Base-by-base conservation (phyloP, 2,888 invertebrate species). In the Drosophila subsilvestris region DNA sequence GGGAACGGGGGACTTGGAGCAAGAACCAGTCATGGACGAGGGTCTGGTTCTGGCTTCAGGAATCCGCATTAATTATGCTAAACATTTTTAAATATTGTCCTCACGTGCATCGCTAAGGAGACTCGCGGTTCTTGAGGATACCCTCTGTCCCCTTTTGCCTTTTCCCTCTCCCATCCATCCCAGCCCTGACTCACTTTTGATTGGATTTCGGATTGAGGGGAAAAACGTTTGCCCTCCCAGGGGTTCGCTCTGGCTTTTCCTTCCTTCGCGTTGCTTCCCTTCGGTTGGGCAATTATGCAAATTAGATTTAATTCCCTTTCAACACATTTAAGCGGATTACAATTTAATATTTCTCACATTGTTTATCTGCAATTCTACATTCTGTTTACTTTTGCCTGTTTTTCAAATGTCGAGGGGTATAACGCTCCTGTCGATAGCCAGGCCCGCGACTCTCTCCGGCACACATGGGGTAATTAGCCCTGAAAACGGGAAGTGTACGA, bases 51-150 rank as follows among this genome's bases (percentile, higher is more conserved):
- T 69, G 62, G 59, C 51, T 51, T 54, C 47, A 37, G 50, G 68
- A 66, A 66, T 71, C 63, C 58, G 81, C 82, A 89, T 90, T 90
- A 90, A 90, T 90, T 90, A 90, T 90, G 91, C 88, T 89, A 90
- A 90, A 90, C 83, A 89, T 84, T 89, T 89, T 90, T 90, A 89
- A 90, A 90, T 90, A 90, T 90, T 90, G 89, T 89, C 90, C 90
- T 90, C 90, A 90, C 90, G 90, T 90, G 83, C 86, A 73, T 74
- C 69, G 59, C 54, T 17, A 66, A 50, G 54, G 49, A 22, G 58
- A 57, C 67, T 49, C 47, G 62, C 55, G 74, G 44, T 80, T 75
- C 86, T 77, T 63, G 86, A 80, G 80, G 80, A 66, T 42, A n/a
- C 18, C 55, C 32, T 25, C n/a, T 25, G 32, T n/a, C 20, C 42